Percentiles rank a stretch among this genome's conserved stretches.
These are phyloP conservation scores for Dusona sp. DNA, from an alignment of 2,888 invertebrate genomes.

Conservation along the genomic window DNA sequence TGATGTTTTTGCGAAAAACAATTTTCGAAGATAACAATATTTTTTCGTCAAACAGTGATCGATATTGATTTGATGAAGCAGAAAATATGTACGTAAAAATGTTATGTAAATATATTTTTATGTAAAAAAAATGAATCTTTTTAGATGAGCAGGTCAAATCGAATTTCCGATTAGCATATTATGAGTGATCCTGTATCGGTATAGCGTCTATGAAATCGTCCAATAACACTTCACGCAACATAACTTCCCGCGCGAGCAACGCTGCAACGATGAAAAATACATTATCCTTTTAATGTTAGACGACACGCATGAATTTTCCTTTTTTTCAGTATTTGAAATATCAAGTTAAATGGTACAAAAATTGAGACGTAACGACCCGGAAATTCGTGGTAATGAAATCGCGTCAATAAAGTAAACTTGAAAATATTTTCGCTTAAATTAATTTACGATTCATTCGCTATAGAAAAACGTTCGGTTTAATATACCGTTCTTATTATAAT, in stretches of 20 bases:
- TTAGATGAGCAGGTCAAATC: background rate
- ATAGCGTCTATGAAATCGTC: conserved; percentile 6
- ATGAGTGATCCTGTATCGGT: conserved; percentile 13
- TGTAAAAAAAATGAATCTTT: background rate
- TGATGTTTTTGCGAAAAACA: no score
- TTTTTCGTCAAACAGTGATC: background rate
- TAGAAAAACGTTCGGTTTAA: background rate
- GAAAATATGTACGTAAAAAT: background rate
- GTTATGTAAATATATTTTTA: background rate
- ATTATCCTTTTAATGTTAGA: conserved; percentile 32
- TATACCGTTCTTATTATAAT: background rate
- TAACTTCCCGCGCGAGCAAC: conserved; percentile 13
- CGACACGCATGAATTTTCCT: conserved; percentile 24
- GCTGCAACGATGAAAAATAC: conserved; percentile 14
- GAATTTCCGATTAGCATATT: background rate
- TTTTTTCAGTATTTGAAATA: background rate
- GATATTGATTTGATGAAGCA: background rate
- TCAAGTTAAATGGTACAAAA: background rate
- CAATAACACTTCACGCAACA: conserved; percentile 32
- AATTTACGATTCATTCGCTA: background rate
- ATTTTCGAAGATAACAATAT: background rate
- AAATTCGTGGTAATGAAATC: background rate
- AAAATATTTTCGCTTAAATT: background rate
- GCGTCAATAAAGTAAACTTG: background rate
- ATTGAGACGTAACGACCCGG: background rate